Base-by-base conservation (phyloP, 2,113 vertebrate genomes). In the Apaloderma vittatum region DNA sequence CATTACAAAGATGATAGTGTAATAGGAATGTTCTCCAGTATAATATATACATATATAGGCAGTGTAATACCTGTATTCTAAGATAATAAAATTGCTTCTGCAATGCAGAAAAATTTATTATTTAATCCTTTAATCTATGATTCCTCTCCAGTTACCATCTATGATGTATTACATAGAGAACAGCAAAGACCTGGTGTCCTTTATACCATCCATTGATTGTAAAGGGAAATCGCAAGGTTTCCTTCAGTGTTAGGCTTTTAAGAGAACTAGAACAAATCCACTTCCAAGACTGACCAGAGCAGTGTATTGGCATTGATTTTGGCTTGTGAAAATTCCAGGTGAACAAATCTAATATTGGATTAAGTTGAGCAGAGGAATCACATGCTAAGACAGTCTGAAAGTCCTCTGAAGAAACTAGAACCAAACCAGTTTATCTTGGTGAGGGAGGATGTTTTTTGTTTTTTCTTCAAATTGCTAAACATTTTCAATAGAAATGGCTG, bases 91-190 rank as follows among this genome's bases (percentile, higher is more conserved):
- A 18, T n/a, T 52, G 7, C 15, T 88, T 23, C 40, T 88, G 26
- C n/a, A 26, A 0, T 59, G 66, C 20, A 48, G 49, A 80, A 74
- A 36, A 84, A 15, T 3, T 45, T 1, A 22, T 26, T 48, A 52
- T 57, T 89, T 73, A 6, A 2, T 36, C 20, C 29, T 75, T 51
- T 52, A 40, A 5, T 43, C 12, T 27, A 16, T 66, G 36, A 81
- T 78, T 91, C 34, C 3, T 72, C 17, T 72, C 7, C 4, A 54
- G 32, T 11, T 84, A 68, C 9, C 5, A 43, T 12, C 24, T 32
- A 0, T 21, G n/a, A 16, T 0, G 0, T 46, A 12, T 84, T 55
- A 45, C 16, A 3, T 1, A 63, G 9, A 11, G 49, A 40, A 45
- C 30, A 67, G 55, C 9, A 71, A 74, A 77, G 76, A 27, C 36